Conservation (phyloP, 2,113 vertebrate species). For the Chinchilla lanigera region DNA sequence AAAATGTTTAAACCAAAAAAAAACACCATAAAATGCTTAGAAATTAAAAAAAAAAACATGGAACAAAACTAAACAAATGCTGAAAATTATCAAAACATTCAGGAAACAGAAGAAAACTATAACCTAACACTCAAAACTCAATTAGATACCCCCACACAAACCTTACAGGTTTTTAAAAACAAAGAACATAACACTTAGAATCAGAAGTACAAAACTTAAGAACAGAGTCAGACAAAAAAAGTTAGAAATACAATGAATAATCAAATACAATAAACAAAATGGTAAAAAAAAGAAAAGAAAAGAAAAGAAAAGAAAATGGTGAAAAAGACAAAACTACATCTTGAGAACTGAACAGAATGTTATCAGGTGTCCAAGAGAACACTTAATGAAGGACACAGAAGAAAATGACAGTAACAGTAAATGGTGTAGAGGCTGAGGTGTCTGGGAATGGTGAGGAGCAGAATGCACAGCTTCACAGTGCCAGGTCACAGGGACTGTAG, state of each 20-base stretch:
- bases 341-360: background rate
- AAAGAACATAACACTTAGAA: background rate
- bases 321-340: background rate
- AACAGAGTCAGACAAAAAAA: background rate
- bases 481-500: background rate
- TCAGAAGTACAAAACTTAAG: background rate
- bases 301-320: background rate
- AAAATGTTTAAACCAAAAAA: background rate
- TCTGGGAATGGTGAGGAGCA: background rate
- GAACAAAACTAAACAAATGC: background rate
- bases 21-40: background rate
- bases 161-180: background rate
- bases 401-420: background rate
- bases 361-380: background rate
- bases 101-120: background rate
- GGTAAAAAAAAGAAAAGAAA: background rate
- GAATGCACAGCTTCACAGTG: background rate
- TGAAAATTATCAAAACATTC: slow-evolving; percentile 6
- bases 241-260: background rate
- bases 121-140: background rate
- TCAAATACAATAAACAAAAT: background rate
- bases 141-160: background rate
- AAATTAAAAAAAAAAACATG: background rate
- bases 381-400: background rate
- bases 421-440: background rate